Percentiles rank a stretch among this genome's conserved stretches.
These are phyloP conservation scores for Busseola fusca DNA, from an alignment of 2,888 invertebrate genomes.

Conservation along the genomic window DNA sequence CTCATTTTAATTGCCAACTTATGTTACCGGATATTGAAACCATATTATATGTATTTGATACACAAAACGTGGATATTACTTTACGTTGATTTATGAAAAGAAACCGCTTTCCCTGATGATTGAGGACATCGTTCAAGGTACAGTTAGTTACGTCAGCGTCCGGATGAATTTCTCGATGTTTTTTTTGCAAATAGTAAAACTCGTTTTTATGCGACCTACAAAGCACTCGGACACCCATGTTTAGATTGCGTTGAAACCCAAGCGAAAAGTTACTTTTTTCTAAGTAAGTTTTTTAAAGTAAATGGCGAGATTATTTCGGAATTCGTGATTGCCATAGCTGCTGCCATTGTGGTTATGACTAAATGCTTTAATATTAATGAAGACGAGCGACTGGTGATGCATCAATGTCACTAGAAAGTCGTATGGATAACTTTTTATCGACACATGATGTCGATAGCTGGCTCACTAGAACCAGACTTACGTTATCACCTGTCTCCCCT, in stretches of 20 bases:
- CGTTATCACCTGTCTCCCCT: conserved; percentile 79
- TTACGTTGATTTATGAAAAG: conserved; percentile 61
- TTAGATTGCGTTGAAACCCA: conserved; percentile 58
- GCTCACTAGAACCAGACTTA: conserved; percentile 69
- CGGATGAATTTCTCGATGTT: conserved; percentile 68
- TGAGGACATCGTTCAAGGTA: conserved; percentile 72
- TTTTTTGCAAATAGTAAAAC: conserved; percentile 74
- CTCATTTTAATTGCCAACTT: conserved; percentile 35
- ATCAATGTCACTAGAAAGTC: conserved; percentile 81
- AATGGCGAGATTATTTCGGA: conserved; percentile 55
- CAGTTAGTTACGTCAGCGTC: conserved; percentile 74
- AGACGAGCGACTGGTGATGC: conserved; percentile 61
- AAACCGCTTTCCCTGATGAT: conserved; percentile 73
- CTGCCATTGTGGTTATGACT: conserved; percentile 43
- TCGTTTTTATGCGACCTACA: conserved; percentile 70
- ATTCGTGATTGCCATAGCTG: conserved; percentile 47
- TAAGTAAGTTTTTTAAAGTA: conserved; percentile 40
- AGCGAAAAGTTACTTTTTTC: conserved; percentile 40
- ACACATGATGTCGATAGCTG: conserved; percentile 64
- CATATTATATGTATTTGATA: conserved; percentile 23
- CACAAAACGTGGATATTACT: conserved; percentile 39
- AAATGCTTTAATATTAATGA: conserved; percentile 49
- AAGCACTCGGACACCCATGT: conserved; percentile 63
- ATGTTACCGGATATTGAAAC: conserved; percentile 33
- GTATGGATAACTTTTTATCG: conserved; percentile 76